phyloP scores from a whole-genome alignment of 1,140 invertebrate genomes.

The Hypothenemus hampei region DNA sequence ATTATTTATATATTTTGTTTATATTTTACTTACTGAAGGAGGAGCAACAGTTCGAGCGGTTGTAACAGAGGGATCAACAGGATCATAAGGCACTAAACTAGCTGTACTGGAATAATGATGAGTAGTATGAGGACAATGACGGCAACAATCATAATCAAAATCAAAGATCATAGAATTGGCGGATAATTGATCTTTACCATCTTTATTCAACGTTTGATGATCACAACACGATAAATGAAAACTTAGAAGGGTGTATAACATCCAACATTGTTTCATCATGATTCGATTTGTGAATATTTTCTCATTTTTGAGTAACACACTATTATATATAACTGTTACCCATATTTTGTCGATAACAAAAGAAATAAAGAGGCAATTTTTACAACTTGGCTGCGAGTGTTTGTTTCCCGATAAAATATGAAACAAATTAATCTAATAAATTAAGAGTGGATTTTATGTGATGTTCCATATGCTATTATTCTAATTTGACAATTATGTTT shows the following conservation, averaged over 20 bases:
- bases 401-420: neutral
- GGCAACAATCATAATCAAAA: too few relatives aligned
- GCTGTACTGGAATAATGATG: too few relatives aligned
- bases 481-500: neutral
- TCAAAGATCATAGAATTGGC: neutral
- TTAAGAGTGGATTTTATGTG: too few relatives aligned
- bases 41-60: too few relatives aligned
- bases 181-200: neutral
- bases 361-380: neutral
- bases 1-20: too few relatives aligned
- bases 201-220: neutral
- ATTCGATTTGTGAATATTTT: neutral
- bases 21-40: too few relatives aligned
- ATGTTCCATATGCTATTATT: neutral
- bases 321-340: neutral
- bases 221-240: neutral
- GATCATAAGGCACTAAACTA: too few relatives aligned
- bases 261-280: neutral
- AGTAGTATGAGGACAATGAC: too few relatives aligned
- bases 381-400: neutral
- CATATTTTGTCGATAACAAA: neutral
- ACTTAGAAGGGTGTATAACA: neutral
- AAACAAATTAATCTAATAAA: conserved; percentile 1
- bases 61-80: too few relatives aligned
- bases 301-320: neutral